These are phyloP conservation scores for Thereva unica DNA, from an alignment of 2,888 invertebrate species.

Conservation along the genomic window DNA sequence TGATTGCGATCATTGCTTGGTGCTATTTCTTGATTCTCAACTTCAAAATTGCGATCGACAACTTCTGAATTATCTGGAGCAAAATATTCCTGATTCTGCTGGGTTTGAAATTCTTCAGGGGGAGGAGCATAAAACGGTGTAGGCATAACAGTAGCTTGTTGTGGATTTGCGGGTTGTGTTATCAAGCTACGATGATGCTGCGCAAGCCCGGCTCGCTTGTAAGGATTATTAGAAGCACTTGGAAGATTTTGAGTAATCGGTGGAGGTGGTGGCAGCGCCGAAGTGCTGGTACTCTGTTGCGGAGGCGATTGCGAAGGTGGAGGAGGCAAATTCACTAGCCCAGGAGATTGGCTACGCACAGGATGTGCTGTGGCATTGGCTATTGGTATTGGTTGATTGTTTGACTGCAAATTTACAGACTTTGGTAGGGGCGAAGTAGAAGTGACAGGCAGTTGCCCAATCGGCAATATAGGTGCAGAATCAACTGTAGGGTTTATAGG, in stretches of 20 bases:
- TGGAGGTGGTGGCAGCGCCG: conserved; percentile 38
- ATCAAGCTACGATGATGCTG: conserved; percentile 55
- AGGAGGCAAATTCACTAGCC: conserved; percentile 37
- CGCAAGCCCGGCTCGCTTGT: conserved; percentile 51
- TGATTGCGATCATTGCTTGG: conserved; percentile 71
- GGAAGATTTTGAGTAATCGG: conserved; percentile 39
- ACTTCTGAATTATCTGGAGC: conserved; percentile 70
- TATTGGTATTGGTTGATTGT: neutral
- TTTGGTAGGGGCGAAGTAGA: neutral
- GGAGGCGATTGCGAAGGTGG: conserved; percentile 39
- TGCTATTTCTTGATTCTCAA: conserved; percentile 62
- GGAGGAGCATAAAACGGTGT: conserved; percentile 46
- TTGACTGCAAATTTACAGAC: neutral
- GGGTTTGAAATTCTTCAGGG: conserved; percentile 53
- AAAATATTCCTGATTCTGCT: conserved; percentile 64
- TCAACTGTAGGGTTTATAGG: conserved; percentile 46
- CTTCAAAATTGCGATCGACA: conserved; percentile 59
- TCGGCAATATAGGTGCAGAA: conserved; percentile 7
- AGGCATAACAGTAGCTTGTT: conserved; percentile 49
- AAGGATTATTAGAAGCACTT: conserved; percentile 49
- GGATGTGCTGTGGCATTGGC: conserved; percentile 3
- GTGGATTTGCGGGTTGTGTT: conserved; percentile 54
- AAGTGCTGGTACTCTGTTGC: conserved; percentile 10
- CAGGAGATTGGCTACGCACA: conserved; percentile 31
- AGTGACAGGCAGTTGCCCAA: neutral